Base-by-base conservation (phyloP, 2,113 vertebrate species). In the Oryzias woworae region DNA sequence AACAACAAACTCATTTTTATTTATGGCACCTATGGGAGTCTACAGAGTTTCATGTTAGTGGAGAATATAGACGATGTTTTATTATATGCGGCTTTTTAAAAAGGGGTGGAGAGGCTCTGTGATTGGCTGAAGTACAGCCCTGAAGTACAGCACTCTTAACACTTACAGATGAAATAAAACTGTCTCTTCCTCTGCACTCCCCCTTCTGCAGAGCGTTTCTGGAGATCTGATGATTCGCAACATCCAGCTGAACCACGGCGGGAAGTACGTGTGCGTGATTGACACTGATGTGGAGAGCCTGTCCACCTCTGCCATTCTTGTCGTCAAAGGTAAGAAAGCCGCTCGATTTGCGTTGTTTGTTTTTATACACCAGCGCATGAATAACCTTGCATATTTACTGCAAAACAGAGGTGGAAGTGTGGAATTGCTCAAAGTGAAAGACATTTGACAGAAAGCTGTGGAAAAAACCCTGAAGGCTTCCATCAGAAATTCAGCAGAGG, bases 201-300 rank as follows among this genome's bases (percentile, higher is more conserved):
- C 45, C 52, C 26, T 53, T 23, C 62, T 74, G 18, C 76, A 98
- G 96, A 94, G 85, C 50, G 90, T 94, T 0, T 94, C 95, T 0
- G 96, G 96, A 0, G 96, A 98, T 84, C 77, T 98, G 53, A 95
- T 98, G 96, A 95, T 98, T 78, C 93, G 96, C 62, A 97, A 97
- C 90, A 95, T 96, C 77, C 96, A 97, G 86, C 88, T 98, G 73
- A 94, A 92, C 49, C 95, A 98, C 3, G 94, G 91, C 20, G 96
- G 96, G 17, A 95, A 94, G 61, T 98, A 98, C 0, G 93, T 97
- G 20, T 98, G 96, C 14, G 89, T 93, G 81, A 93, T 96, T 48
- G 94, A 94, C 81, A 97, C 95, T 0, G 94, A 92, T 1, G 96
- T 97, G 66, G 96, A 98, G 76, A 97, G 93, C 0, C 90, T 96